Base-by-base conservation (phyloP, 2,113 vertebrate species). In the zebrafish (Danio rerio) region DNA sequence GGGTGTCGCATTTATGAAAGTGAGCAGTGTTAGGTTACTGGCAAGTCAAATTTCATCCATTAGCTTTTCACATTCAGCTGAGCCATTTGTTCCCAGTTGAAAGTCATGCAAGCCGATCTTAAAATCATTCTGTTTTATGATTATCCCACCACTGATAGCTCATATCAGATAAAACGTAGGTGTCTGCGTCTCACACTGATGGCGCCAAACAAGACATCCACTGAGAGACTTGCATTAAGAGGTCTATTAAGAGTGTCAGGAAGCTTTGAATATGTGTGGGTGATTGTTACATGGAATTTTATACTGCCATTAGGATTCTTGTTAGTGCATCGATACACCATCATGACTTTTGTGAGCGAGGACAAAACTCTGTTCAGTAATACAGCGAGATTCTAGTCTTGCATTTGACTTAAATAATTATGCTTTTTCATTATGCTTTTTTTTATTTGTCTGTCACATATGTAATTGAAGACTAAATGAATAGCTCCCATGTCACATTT, bases 1-100 rank as follows among this genome's bases (percentile, higher is more conserved):
- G 89, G 69, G 79, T 65, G 68, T 84, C 75, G 15, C 82, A 85
- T 87, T 86, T 90, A 90, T 91, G 86, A 88, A 78, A 86, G 68
- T 88, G 83, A 90, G 75, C 20, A 20, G 88, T 86, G 87, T 87
- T 82, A 81, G 87, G 83, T 90, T 83, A 82, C 76, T 20, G 70
- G 59, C 84, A 79, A 86, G 80, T 81, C 75, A 84, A 85, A 87
- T 88, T 84, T 84, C 52, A 88, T 63, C 47, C 58, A 85, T 82
- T 89, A 69, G 66, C 58, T 42, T 50, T 53, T 45, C 62, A 71
- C 20, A 72, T 71, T 62, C 56, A 72, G 62, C 15, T 21, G 58
- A 63, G 72, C 49, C 73, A 66, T 86, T 81, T 80, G 81, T 83
- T 76, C 84, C 65, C 77, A 76, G 71, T 83, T 82, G 53, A 81